Evolutionary conservation across 2,797 vertebrate species (phyloP).

Genomic region (Capromys pilorides): DNA sequence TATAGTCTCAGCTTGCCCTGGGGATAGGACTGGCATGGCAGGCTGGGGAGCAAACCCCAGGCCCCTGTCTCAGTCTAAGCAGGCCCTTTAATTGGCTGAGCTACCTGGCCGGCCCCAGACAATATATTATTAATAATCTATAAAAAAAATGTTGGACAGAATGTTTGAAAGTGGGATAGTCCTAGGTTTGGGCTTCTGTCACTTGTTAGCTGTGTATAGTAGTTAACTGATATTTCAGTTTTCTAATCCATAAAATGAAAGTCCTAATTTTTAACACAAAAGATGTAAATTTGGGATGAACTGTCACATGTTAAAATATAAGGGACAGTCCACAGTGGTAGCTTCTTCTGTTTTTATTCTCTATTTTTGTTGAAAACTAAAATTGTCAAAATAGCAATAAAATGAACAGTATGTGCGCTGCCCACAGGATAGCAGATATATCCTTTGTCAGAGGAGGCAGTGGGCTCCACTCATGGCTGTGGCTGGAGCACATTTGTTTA

Average conservation of each 20-base stretch:
- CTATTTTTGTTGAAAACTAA: not conserved
- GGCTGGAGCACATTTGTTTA: not conserved
- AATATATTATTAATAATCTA: not conserved
- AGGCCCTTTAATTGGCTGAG: too few relatives aligned
- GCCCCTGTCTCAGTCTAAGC: too few relatives aligned
- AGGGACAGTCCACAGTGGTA: not conserved
- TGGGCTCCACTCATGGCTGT: not conserved
- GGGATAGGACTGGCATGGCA: too few relatives aligned
- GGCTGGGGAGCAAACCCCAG: too few relatives aligned
- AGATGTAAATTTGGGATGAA: not conserved
- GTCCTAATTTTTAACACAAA: not conserved
- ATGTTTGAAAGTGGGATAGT: not conserved
- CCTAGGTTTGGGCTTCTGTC: not conserved
- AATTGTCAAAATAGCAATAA: not conserved
- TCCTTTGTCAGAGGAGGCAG: not conserved
- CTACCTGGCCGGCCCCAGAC: too few relatives aligned
- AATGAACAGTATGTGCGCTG: not conserved
- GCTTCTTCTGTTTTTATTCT: not conserved
- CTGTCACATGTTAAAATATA: not conserved
- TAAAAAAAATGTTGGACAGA: not conserved
- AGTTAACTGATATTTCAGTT: not conserved
- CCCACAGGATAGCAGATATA: not conserved
- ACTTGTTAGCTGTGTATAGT: not conserved
- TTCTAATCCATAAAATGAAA: not conserved
- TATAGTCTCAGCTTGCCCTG: too few relatives aligned